Conservation (phyloP, 2,113 vertebrate genomes). For the Plectropomus leopardus region DNA sequence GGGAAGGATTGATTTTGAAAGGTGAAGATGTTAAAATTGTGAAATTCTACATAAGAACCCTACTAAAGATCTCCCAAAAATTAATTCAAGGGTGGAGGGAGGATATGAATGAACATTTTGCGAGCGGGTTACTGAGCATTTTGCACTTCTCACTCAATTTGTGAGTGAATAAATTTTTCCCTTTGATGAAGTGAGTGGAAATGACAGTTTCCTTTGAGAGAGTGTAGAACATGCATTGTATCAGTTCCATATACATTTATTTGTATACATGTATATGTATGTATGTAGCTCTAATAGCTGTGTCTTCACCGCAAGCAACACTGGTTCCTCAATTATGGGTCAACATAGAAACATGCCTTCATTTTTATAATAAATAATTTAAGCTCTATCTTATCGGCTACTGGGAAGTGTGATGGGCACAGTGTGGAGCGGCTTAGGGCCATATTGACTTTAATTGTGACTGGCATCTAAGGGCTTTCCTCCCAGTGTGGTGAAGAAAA, state of each 20-base stretch:
- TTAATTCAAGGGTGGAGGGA: conserved; percentile 31
- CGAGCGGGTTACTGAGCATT: conserved; percentile 4
- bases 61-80: conserved; percentile 9
- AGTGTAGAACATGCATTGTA: conserved; percentile 8
- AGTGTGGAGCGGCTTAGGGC: conserved; percentile 47
- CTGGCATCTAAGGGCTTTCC: conserved; percentile 71
- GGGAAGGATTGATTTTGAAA: conserved; percentile 28
- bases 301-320: conserved; percentile 10
- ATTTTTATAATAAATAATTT: conserved; percentile 61
- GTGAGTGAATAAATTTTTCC: conserved; percentile 34
- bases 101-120: conserved; percentile 21
- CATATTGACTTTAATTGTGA: conserved; percentile 75
- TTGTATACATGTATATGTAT: too few relatives aligned
- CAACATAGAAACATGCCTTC: conserved; percentile 61
- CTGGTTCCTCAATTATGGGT: conserved; percentile 41
- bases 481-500: conserved; percentile 57
- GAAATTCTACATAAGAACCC: conserved; percentile 18
- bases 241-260: background rate
- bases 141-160: conserved; percentile 48
- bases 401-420: conserved; percentile 48
- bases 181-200: conserved; percentile 32
- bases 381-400: conserved; percentile 53
- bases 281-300: conserved; percentile 27
- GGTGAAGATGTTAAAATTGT: conserved; percentile 34
- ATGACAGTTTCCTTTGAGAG: conserved; percentile 34